Conservation (phyloP, 2,888 invertebrate species). For the Chorisops tibialis region DNA sequence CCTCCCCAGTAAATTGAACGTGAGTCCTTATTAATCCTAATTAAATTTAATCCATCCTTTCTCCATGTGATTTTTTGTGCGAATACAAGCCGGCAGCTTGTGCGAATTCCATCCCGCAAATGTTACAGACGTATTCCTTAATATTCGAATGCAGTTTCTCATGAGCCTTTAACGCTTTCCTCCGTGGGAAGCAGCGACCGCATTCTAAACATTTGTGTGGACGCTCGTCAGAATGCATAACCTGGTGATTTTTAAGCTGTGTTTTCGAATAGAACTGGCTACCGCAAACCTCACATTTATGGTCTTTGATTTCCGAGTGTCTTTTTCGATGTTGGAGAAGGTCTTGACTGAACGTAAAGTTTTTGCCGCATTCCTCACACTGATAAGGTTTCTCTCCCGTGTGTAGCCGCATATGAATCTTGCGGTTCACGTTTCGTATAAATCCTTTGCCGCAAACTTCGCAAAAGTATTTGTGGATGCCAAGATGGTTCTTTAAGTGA, state of each 20-base stretch:
- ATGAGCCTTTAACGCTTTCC: no score
- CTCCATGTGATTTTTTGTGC: no score
- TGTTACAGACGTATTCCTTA: no score
- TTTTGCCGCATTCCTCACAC: conserved; percentile 34
- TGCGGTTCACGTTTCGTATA: conserved; percentile 31
- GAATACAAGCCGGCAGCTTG: no score
- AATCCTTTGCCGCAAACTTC: conserved; percentile 33
- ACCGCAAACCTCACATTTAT: conserved; percentile 32
- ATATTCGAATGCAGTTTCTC: no score
- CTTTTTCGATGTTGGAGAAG: conserved; percentile 34
- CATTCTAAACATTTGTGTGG: conserved; percentile 9
- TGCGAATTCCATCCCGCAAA: no score
- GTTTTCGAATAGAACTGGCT: conserved; percentile 25
- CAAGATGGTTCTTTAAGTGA: conserved; percentile 33
- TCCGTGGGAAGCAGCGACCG: no score
- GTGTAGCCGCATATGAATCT: conserved; percentile 33
- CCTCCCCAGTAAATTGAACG: no score
- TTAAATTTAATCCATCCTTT: no score
- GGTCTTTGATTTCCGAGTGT: conserved; percentile 31
- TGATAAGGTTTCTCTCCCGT: conserved; percentile 36
- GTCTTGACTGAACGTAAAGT: conserved; percentile 29
- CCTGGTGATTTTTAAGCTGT: conserved; percentile 7
- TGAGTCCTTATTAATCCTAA: no score
- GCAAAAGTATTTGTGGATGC: conserved; percentile 32
- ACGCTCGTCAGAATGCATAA: conserved; percentile 8